Base-by-base conservation (phyloP, 2,113 vertebrate genomes). In the Tachysurus vachellii region DNA sequence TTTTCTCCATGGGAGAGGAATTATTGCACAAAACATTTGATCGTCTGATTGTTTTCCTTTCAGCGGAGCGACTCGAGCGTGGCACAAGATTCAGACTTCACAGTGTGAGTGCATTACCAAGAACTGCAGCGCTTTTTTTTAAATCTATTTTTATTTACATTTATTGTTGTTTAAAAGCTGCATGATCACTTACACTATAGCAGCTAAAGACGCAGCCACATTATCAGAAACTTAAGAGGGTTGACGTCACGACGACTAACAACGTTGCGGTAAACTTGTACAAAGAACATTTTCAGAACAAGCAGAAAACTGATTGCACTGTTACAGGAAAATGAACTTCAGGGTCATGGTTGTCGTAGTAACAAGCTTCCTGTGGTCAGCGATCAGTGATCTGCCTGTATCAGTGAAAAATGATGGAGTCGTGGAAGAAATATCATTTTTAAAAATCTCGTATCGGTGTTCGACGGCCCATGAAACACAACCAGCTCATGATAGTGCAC, bases 11-110 rank as follows among this genome's bases (percentile, higher is more conserved):
- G 92, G 71, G 75, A 85, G 66, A 85, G 54, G 85, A 83, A 76
- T 54, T 80, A 87, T 53, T 80, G 86, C 86, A 85, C 88, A 89
- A 82, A 31, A 71, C 19, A 42, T 54, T 83, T n/a, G 6, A 68
- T 54, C 36, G 17, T 57, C 57, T 13, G 9, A 80, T 42, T 2
- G 21, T 61, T 81, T 81, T 42, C 44, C 54, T 62, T 75, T 26
- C 9, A 16, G 31, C 21, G 62, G 62, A 53, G 42, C 64, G 1
- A 76, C 68, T 7, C 8, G 47, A 19, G 92, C 91, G 93, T 90
- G 94, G 93, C 93, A 94, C 94, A 94, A 94, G 92, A 90, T 31
- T 79, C 76, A 28, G 76, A 57, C 9, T 31, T 56, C 28, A 31
- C n/a, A 10, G n/a, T 3, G 26, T 42, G 31, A 61, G 54, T 16